Evolutionary conservation across 1,140 invertebrate species (phyloP), one percentile per base, ranked within the genome.

Genomic region (Hormaphis cornu): DNA sequence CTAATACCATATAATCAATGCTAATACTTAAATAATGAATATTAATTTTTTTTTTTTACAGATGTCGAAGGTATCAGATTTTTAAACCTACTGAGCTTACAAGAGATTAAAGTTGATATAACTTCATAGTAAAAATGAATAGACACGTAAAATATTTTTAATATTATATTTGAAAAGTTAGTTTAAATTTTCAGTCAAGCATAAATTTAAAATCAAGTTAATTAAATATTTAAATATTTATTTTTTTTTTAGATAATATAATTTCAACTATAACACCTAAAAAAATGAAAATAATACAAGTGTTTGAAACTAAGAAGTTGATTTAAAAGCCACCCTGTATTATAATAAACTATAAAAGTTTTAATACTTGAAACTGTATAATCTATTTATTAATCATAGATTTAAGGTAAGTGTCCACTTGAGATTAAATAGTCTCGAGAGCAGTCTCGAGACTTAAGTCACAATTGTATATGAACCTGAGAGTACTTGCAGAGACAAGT

Each of bases 81-180:
- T 66, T 22, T 50, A 66, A 66, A 66, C 61, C 61, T 33, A 66
- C 61, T 24, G 61, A 66, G 28, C 28, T 66, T 50, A 30, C 61
- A 4, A 66, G 61, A 4, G 61, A 66, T 48, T 66, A 48, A 66
- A 46, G n/a, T n/a, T n/a, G n/a, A n/a, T n/a, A 20, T 18, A 44
- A 16, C 18, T 44, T 44, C 44, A 44, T n/a, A 26, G 18, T 28
- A 61, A 6, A 44, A 26, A 26, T 44, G n/a, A 1, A 40, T 61
- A 44, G 53, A 40, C 40, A 56, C 22, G 22, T 22, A 42, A n/a
- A 9, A 37, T 56, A 37, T 35, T 16, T 20, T 56, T 3, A 37
- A n/a, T n/a, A n/a, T n/a, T 8, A 0, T 37, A 56, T 24, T 35
- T 58, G 54, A 40, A 4, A 37, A 58, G 22, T 22, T 58, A 58